These are phyloP conservation scores for Aromia moschata DNA, from an alignment of 2,888 invertebrate genomes.

Conservation along the genomic window DNA sequence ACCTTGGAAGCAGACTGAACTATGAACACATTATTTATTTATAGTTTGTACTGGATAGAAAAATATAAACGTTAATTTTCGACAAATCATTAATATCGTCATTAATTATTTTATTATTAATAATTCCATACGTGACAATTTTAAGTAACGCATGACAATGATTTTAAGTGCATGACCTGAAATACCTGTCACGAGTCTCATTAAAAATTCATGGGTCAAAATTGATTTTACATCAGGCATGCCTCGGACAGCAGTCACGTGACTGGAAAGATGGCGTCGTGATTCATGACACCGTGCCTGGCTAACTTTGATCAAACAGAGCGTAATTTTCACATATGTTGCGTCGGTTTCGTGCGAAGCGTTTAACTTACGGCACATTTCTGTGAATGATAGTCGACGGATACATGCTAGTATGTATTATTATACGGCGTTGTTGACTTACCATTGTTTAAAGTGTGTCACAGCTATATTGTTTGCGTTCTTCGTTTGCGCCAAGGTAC, in stretches of 20 bases:
- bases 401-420: constrained; percentile 1
- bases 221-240: constrained; percentile 52
- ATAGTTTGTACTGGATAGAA: no score
- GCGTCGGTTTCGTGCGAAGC: constrained; percentile 9
- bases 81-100: no score
- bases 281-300: constrained; percentile 28
- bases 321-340: constrained; percentile 26
- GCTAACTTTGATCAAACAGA: constrained; percentile 14
- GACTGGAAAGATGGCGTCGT: constrained; percentile 30
- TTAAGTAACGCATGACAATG: no score
- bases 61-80: no score
- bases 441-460: constrained; percentile 24
- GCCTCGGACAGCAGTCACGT: constrained; percentile 26
- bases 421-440: constrained; percentile 12
- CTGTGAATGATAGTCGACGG: constrained; percentile 17
- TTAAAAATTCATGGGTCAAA: constrained; percentile 51
- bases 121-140: no score
- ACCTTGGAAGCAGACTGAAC: no score
- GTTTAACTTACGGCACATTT: constrained; percentile 5
- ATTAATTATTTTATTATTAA: no score
- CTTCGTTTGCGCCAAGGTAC: background rate
- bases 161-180: constrained; percentile 24
- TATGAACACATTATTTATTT: no score
- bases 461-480: constrained; percentile 16
- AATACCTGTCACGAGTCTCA: constrained; percentile 31